These are phyloP conservation scores for Amblyraja radiata DNA, from an alignment of 2,797 vertebrate genomes.

Conservation along the genomic window DNA sequence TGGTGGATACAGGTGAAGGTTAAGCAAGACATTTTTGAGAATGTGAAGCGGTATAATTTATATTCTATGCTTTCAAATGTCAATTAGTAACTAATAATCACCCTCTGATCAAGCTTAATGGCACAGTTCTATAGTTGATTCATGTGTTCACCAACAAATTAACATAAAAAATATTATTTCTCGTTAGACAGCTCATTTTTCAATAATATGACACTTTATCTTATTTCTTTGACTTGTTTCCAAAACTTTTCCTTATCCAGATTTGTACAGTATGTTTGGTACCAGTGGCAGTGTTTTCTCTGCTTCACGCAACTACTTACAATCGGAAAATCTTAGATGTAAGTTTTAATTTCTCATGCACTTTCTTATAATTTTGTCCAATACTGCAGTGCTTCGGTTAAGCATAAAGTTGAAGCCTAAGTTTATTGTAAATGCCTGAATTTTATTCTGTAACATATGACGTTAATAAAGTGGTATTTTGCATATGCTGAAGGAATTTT, in stretches of 20 bases:
- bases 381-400: neutral
- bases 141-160: neutral
- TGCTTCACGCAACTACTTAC: constrained; percentile 35
- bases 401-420: neutral
- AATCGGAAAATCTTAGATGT: constrained; percentile 32
- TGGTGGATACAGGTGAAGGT: neutral
- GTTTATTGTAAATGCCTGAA: neutral
- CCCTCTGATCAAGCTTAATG: neutral
- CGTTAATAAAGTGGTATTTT: neutral
- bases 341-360: neutral
- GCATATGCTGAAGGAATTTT: neutral
- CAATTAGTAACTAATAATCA: neutral
- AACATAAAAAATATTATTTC: neutral
- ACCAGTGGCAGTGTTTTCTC: constrained; percentile 33
- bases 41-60: neutral
- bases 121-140: neutral
- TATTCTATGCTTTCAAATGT: neutral
- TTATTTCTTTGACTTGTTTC: constrained; percentile 14
- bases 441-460: neutral
- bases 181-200: neutral
- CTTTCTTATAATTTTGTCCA: neutral
- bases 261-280: constrained; percentile 29
- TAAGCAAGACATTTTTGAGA: neutral
- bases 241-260: constrained; percentile 32
- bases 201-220: neutral